A percentile compares a stretch with the other conserved stretches of the same genome.
phyloP scores from a whole-genome alignment of 2,888 invertebrate genomes.

The Sepioteuthis lessoniana region DNA sequence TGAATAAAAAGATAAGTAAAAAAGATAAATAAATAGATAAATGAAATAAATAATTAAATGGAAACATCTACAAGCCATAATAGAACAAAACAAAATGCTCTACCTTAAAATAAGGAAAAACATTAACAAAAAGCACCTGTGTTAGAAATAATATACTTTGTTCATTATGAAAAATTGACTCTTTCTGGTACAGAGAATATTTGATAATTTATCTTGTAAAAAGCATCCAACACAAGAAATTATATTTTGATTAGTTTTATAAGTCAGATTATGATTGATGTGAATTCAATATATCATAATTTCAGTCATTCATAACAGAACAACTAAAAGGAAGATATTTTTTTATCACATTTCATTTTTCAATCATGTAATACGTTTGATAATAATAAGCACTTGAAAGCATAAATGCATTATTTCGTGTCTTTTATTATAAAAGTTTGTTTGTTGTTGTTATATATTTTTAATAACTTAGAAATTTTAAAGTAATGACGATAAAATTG shows the following conservation, averaged over 20 bases:
- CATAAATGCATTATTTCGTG: not conserved
- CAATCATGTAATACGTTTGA: not conserved
- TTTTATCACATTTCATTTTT: not conserved
- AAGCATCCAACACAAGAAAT: too few species aligned
- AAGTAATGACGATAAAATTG: not conserved
- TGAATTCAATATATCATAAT: not conserved
- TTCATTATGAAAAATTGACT: not conserved
- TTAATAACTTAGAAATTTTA: not conserved
- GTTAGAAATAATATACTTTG: not conserved
- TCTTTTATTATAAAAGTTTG: not conserved
- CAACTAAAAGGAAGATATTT: not conserved
- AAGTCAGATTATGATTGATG: too few species aligned
- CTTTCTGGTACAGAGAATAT: not conserved
- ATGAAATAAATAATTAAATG: not conserved
- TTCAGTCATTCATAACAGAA: not conserved
- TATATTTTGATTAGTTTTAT: too few species aligned
- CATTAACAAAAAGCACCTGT: slow-evolving; percentile 33
- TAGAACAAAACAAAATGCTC: not conserved
- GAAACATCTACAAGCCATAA: slow-evolving; percentile 33
- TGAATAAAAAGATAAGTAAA: not conserved
- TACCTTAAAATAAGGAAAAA: slow-evolving; percentile 25
- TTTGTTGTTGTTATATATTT: not conserved
- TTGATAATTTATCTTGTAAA: not conserved
- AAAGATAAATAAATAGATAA: not conserved
- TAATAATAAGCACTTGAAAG: not conserved